Conservation (phyloP, 1,140 invertebrate species). For the Hetaerina americana region DNA sequence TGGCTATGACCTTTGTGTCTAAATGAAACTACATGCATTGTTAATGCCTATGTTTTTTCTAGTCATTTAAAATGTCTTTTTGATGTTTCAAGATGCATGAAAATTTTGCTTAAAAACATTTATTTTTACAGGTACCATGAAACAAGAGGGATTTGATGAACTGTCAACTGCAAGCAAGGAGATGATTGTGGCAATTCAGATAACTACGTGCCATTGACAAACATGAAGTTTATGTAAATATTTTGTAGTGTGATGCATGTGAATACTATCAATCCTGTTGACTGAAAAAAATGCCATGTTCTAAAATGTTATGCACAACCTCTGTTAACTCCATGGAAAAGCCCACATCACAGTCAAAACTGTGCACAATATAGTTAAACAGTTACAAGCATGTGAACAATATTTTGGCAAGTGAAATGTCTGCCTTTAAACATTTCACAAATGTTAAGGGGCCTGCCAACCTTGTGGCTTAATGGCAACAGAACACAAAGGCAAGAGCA, state of each 20-base stretch:
- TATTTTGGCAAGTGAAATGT: neutral
- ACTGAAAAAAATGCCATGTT: neutral
- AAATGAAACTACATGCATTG: no score
- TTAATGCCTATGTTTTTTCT: no score
- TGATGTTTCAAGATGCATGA: no score
- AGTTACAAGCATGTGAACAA: neutral
- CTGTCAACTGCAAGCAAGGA: neutral
- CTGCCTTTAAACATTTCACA: neutral
- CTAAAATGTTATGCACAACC: neutral
- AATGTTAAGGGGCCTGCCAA: no score
- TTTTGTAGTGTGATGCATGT: neutral
- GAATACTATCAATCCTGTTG: neutral
- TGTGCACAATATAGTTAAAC: neutral
- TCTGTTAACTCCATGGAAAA: neutral
- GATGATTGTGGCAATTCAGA: neutral
- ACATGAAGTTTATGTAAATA: neutral
- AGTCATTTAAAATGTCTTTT: no score
- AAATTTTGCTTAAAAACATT: no score
- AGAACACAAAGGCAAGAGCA: neutral
- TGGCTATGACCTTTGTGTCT: no score
- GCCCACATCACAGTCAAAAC: neutral
- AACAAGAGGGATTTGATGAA: neutral
- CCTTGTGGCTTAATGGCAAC: neutral
- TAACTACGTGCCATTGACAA: neutral
- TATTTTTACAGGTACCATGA: neutral